Conservation (phyloP, 1,140 invertebrate genomes). For the Ostrea denselamellosa region DNA sequence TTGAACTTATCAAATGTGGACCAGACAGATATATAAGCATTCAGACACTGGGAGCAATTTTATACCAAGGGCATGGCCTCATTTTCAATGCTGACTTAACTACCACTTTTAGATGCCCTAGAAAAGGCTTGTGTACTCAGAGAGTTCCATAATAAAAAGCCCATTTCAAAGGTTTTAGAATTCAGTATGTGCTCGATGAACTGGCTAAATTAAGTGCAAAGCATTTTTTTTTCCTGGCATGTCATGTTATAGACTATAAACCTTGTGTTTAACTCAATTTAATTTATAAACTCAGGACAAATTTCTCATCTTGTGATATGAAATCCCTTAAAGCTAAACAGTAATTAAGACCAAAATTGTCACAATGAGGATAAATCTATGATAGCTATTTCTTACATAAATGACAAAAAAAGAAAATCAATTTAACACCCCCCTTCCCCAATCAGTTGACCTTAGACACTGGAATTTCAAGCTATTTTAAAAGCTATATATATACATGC, state of each 20-base stretch:
- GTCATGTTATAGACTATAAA: neutral
- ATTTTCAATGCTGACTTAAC: neutral
- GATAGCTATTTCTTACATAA: too few species aligned
- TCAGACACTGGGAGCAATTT: neutral
- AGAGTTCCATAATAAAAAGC: neutral
- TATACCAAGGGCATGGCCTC: slow-evolving; percentile 1
- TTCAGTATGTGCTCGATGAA: neutral
- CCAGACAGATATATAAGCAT: neutral
- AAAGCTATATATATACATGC: too few species aligned
- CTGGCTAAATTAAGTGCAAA: neutral
- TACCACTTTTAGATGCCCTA: neutral
- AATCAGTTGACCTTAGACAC: too few species aligned
- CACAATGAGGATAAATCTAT: too few species aligned
- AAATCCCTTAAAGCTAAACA: too few species aligned
- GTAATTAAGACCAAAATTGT: too few species aligned
- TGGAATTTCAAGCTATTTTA: too few species aligned
- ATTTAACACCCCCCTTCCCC: too few species aligned
- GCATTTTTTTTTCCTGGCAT: neutral
- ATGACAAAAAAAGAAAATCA: too few species aligned
- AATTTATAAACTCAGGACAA: too few species aligned
- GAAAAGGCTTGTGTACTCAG: neutral
- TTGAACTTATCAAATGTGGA: neutral
- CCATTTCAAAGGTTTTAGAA: neutral
- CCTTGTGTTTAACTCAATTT: neutral
- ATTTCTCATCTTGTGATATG: too few species aligned